Conservation (phyloP, 2,113 vertebrate genomes). For the Apaloderma vittatum region DNA sequence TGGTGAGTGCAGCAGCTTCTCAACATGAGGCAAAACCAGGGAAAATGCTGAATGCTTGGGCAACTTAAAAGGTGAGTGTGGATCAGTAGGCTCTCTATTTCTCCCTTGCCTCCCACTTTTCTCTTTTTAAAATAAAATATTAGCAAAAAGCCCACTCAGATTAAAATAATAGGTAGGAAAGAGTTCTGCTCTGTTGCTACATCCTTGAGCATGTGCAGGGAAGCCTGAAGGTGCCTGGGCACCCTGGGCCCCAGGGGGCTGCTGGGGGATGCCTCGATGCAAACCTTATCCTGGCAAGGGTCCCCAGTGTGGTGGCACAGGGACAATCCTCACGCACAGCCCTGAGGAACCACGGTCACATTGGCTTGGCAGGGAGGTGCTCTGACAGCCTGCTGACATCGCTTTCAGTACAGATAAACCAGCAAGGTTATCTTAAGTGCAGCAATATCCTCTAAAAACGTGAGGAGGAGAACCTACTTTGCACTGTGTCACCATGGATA, state of each 20-base stretch:
- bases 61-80: not conserved
- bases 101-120: fast-evolving
- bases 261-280: not conserved
- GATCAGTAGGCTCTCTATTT: not conserved
- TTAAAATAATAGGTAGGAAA: not conserved
- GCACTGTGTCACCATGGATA: constrained; percentile 8
- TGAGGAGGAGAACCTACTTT: constrained; percentile 43
- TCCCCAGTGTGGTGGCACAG: fast-evolving
- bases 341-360: fast-evolving
- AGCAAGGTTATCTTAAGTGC: constrained; percentile 51
- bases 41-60: too few relatives aligned
- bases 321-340: fast-evolving
- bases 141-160: too few relatives aligned
- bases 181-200: fast-evolving
- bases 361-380: not conserved
- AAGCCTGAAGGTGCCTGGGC: fast-evolving
- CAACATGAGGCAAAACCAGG: not conserved
- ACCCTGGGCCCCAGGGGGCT: not conserved
- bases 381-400: constrained; percentile 10
- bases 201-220: fast-evolving
- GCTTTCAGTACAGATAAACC: not conserved
- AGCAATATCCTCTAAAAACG: constrained; percentile 29
- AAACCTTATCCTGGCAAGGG: not conserved
- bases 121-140: not conserved
- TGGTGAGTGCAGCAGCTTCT: not conserved